Conservation (phyloP, 2,113 vertebrate species). For the Malurus elegans region DNA sequence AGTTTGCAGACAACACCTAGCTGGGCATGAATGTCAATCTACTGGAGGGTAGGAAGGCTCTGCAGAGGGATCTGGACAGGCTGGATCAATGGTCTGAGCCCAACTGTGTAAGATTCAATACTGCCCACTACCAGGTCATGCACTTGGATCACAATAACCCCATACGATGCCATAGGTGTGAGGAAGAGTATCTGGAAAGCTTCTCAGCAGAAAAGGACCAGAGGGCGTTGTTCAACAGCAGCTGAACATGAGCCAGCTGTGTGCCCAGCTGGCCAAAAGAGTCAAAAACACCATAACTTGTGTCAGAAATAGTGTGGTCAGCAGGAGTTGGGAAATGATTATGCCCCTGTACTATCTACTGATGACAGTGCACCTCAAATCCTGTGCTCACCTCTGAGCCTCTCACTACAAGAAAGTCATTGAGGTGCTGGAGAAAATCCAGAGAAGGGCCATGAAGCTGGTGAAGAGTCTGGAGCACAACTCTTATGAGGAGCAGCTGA, state of each 20-base stretch:
- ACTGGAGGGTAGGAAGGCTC: background rate
- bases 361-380: background rate
- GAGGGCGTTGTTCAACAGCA: background rate
- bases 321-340: no score
- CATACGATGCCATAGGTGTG: background rate
- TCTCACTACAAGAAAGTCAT: background rate
- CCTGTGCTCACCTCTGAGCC: background rate
- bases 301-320: background rate
- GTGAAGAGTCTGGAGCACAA: background rate
- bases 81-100: background rate
- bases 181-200: background rate
- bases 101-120: background rate
- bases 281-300: background rate
- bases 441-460: background rate
- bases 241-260: background rate
- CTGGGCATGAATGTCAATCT: background rate
- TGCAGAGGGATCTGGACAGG: background rate
- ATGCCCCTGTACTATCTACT: background rate
- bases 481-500: background rate
- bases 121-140: background rate
- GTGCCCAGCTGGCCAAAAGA: background rate
- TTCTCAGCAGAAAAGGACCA: background rate
- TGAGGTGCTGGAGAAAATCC: no score
- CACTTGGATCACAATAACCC: accelerated
- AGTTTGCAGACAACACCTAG: background rate